Evolutionary conservation across 2,797 vertebrate genomes (phyloP), one percentile per base, ranked within the genome.

Genomic region (Ptychadena robeensis): DNA sequence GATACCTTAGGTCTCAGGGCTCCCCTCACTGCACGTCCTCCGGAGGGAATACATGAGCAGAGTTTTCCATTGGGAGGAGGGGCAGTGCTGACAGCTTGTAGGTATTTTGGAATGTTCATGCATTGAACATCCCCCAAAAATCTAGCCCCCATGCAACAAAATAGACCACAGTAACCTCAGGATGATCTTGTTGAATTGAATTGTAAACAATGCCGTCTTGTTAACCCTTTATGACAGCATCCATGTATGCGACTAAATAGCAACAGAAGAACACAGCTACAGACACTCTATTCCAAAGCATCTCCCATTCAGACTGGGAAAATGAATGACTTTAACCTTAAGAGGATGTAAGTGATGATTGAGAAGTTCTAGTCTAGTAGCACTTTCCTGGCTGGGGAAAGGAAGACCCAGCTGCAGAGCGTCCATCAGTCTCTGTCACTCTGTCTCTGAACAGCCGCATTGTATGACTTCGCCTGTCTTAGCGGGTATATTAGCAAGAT

Each of bases 261-360:
- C 44, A 53, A 4, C 44, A 53, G 18, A 53, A 9, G 18, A 53
- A 8, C 40, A 18, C 12, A 1, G 40, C 40, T 53, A 53, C 18
- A 53, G 44, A 53, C 22, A 53, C 44, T 22, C 44, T 53, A 53
- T 53, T 22, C 4, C 15, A 48, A 18, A 4, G 0, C 0, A 18
- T 7, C 44, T 18, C 44, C 44, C 18, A 53, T 53, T 6, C 6
- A 53, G 18, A 2, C 44, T 67, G 27, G 63, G 35, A 67, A 67
- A 48, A 77, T 53, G 67, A 77, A 77, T 77, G 12, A n/a, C 77
- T 70, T 69, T 68, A 79, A 69, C 66, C 77, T 79, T 69, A 79
- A 61, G 44, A 79, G 53, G 27, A 79, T 68, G 32, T 79, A 69
- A 70, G 48, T 38, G 66, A 78, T 78, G 75, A 66, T 78, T 32